Evolutionary conservation across 2,113 vertebrate species (phyloP).

Genomic region (Pagrus major): DNA sequence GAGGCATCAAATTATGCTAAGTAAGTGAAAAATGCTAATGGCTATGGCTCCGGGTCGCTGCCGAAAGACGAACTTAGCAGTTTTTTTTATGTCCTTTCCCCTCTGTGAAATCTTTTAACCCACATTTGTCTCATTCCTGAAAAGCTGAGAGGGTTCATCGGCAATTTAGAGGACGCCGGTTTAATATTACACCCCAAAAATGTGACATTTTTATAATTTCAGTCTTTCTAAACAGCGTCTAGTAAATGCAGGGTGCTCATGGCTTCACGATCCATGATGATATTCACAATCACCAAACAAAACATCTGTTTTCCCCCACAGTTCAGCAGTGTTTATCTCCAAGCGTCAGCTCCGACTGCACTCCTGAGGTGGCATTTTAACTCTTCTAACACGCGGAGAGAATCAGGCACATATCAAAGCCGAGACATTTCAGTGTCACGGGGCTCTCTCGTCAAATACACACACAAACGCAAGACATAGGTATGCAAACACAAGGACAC

Average conservation of each 20-base stretch:
- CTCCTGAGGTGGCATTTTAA: slow-evolving; percentile 39
- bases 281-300: slow-evolving; percentile 34
- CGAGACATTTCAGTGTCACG: background rate
- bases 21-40: slow-evolving; percentile 76
- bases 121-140: slow-evolving; percentile 36
- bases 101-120: slow-evolving; percentile 46
- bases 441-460: slow-evolving; percentile 27
- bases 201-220: background rate
- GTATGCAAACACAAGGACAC: background rate
- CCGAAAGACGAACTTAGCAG: slow-evolving; percentile 59
- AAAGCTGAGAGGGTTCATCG: slow-evolving; percentile 17
- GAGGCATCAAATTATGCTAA: slow-evolving; percentile 79
- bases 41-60: slow-evolving; percentile 33
- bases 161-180: background rate
- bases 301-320: slow-evolving; percentile 29
- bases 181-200: background rate
- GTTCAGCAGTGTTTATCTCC: slow-evolving; percentile 31
- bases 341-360: slow-evolving; percentile 16
- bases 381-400: slow-evolving; percentile 40
- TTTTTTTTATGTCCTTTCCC: slow-evolving; percentile 56
- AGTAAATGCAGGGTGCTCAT: background rate
- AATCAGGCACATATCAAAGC: slow-evolving; percentile 31
- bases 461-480: background rate
- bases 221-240: background rate
- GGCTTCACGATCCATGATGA: slow-evolving; percentile 3